Evolutionary conservation across 2,797 vertebrate species (phyloP).

Genomic region (Arrhamphus sclerolepis): DNA sequence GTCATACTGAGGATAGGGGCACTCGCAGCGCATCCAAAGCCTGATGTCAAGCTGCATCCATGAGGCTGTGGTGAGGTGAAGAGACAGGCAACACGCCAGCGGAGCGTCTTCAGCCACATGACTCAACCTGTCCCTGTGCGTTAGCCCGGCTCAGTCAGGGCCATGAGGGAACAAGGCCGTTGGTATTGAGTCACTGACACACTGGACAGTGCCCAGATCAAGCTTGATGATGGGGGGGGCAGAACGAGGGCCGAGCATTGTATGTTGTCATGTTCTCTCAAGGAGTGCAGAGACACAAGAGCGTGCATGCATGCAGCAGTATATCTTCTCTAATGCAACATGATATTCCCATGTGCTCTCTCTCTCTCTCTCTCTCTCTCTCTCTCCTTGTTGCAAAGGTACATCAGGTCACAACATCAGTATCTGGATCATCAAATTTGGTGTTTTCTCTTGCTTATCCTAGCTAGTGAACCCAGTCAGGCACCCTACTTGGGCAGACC

Average conservation of each 20-base stretch:
- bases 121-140: slow-evolving; percentile 74
- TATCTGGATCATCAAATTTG: background rate
- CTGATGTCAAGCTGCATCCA: slow-evolving; percentile 71
- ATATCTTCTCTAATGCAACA: slow-evolving; percentile 15
- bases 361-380: background rate
- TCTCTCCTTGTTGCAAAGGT: background rate
- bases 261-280: slow-evolving; percentile 44
- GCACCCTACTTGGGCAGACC: background rate
- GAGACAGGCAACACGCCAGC: slow-evolving; percentile 77
- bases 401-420: background rate
- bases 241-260: slow-evolving; percentile 15
- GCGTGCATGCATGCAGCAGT: slow-evolving; percentile 13
- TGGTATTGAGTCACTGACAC: slow-evolving; percentile 75
- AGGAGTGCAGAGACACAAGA: slow-evolving; percentile 8
- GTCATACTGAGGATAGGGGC: slow-evolving; percentile 57
- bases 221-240: slow-evolving; percentile 27
- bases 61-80: slow-evolving; percentile 64
- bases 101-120: slow-evolving; percentile 73
- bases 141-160: slow-evolving; percentile 72
- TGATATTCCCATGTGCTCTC: slow-evolving; percentile 4
- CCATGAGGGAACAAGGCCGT: slow-evolving; percentile 66
- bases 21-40: slow-evolving; percentile 53
- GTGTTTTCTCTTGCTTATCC: background rate
- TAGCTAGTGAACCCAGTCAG: background rate
- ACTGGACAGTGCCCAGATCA: slow-evolving; percentile 63